These are phyloP conservation scores for Oryzias woworae DNA, from an alignment of 2,113 vertebrate species.

Conservation along the genomic window DNA sequence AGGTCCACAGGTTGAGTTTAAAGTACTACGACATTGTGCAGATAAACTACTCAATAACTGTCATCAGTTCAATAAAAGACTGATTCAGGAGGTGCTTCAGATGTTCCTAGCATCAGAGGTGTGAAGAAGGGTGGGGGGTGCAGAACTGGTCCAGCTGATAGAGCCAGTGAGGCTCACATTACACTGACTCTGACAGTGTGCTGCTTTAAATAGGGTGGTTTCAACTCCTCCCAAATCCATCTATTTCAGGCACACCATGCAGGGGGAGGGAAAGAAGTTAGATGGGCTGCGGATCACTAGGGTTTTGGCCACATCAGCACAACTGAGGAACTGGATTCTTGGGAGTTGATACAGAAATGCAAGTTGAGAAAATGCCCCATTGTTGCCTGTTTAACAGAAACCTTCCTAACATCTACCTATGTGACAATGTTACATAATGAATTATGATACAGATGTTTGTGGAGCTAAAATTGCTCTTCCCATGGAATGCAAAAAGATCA, in stretches of 20 bases:
- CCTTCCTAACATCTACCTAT: neutral
- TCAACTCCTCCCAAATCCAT: slow-evolving; percentile 70
- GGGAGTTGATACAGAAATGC: neutral
- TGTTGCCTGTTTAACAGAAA: neutral
- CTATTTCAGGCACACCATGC: slow-evolving; percentile 70
- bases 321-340: neutral
- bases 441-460: neutral
- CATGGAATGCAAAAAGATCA: too few species aligned
- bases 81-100: slow-evolving; percentile 10
- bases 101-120: slow-evolving; percentile 30
- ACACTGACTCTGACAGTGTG: slow-evolving; percentile 78
- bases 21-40: neutral
- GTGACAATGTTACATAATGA: slow-evolving; percentile 6
- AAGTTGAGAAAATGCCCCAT: neutral
- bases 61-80: slow-evolving; percentile 6
- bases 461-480: too few species aligned
- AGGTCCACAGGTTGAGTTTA: too few species aligned
- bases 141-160: slow-evolving; percentile 37
- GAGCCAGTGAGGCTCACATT: slow-evolving; percentile 75
- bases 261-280: slow-evolving; percentile 38
- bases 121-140: slow-evolving; percentile 32
- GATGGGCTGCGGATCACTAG: slow-evolving; percentile 36
- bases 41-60: neutral
- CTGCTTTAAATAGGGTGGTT: slow-evolving; percentile 78
- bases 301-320: slow-evolving; percentile 26